These are phyloP conservation scores for Chymomyza caudatula DNA, from an alignment of 2,888 invertebrate species.

Conservation along the genomic window DNA sequence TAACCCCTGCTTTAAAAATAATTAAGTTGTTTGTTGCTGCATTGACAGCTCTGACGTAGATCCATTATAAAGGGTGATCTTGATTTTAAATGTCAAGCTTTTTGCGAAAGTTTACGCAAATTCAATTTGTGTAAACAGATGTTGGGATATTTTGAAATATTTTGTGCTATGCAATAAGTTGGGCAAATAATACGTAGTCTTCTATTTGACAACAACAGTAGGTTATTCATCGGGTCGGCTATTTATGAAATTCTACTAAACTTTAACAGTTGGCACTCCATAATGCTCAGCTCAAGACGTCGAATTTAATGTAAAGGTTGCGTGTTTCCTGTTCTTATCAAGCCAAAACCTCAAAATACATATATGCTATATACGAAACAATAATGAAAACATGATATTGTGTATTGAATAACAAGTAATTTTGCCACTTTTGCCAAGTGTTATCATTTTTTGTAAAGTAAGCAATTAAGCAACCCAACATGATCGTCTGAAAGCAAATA, in stretches of 20 bases:
- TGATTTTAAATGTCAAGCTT: background rate
- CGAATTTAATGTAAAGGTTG: constrained; percentile 29
- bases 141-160: background rate
- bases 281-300: background rate
- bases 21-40: background rate
- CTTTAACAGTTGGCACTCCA: no score
- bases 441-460: background rate
- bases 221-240: background rate
- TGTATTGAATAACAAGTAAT: background rate
- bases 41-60: background rate
- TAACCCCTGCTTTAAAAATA: background rate
- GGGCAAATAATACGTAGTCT: background rate
- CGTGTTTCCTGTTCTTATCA: constrained; percentile 5
- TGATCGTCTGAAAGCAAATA: background rate
- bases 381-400: background rate
- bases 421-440: background rate
- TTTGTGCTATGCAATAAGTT: background rate
- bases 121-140: background rate
- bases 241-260: no score
- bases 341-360: background rate
- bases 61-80: background rate
- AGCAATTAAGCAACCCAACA: background rate
- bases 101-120: background rate
- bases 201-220: background rate
- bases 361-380: background rate